These are phyloP conservation scores for Trematocara stigmaticum DNA, from an alignment of 2,113 vertebrate species.

Conservation along the genomic window DNA sequence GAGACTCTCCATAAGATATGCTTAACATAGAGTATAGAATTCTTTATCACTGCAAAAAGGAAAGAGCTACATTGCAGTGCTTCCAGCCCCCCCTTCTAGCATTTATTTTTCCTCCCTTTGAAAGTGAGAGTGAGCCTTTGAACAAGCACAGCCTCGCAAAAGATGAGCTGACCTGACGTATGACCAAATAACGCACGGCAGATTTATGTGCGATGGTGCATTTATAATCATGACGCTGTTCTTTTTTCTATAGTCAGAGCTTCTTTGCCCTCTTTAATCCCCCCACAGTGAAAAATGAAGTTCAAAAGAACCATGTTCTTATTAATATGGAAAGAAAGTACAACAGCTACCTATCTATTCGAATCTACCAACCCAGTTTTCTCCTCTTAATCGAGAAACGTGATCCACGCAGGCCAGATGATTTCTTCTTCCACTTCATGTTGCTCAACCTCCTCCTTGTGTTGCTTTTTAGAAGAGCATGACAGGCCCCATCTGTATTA, in stretches of 20 bases:
- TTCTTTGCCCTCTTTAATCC: not conserved
- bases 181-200: constrained; percentile 11
- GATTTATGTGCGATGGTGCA: not conserved
- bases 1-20: not conserved
- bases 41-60: not conserved
- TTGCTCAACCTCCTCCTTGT: constrained; percentile 21
- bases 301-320: not conserved
- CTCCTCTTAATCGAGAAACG: constrained; percentile 1
- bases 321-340: not conserved
- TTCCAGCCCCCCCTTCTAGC: not conserved
- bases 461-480: constrained; percentile 32
- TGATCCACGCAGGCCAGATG: constrained; percentile 15
- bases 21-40: not conserved
- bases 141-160: not conserved
- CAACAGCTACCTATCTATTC: not conserved
- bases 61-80: not conserved
- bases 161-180: constrained; percentile 1
- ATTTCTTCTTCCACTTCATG: constrained; percentile 8
- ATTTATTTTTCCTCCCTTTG: not conserved
- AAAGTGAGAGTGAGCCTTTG: not conserved
- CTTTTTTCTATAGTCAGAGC: not conserved
- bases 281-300: not conserved
- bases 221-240: not conserved
- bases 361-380: not conserved
- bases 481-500: constrained; percentile 57